Percentiles rank a stretch among this genome's conserved stretches.
Evolutionary conservation across 2,888 invertebrate genomes (phyloP).

Genomic region (Drosophila rellima): DNA sequence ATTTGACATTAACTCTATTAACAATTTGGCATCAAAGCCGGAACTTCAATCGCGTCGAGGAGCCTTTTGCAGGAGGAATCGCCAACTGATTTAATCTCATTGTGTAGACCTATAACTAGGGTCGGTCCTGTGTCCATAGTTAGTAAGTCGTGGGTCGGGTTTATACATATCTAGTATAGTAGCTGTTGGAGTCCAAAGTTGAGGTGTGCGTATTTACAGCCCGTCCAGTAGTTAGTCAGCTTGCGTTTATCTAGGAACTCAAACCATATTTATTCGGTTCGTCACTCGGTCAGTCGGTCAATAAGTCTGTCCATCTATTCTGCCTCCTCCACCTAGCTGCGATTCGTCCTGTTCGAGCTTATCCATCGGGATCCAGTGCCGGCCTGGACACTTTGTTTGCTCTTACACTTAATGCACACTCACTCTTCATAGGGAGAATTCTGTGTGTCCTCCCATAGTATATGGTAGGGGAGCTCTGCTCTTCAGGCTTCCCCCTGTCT

Average conservation of each 20-base stretch:
- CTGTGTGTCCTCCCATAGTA: conserved; percentile 1
- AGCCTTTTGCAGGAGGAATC: neutral
- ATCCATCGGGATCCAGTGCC: conserved; percentile 2
- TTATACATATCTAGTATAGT: conserved; percentile 17
- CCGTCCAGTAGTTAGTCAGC: conserved; percentile 59
- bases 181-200: conserved; percentile 36
- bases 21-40: conserved; percentile 29
- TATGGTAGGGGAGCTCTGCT: conserved; percentile 12
- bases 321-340: neutral
- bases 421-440: conserved; percentile 1
- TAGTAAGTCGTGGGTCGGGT: conserved; percentile 4
- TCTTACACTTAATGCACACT: conserved; percentile 27
- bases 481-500: conserved; percentile 10
- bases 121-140: conserved; percentile 11
- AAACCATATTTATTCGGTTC: conserved; percentile 74
- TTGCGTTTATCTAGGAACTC: conserved; percentile 76
- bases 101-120: conserved; percentile 49
- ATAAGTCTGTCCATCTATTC: neutral
- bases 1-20: conserved; percentile 37
- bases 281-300: conserved; percentile 42
- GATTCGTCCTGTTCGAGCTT: neutral
- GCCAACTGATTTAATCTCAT: conserved; percentile 48
- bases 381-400: conserved; percentile 10
- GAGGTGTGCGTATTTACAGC: conserved; percentile 78
- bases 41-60: conserved; percentile 6